These are phyloP conservation scores for Endotricha flammealis DNA, from an alignment of 2,888 invertebrate species.

Conservation along the genomic window DNA sequence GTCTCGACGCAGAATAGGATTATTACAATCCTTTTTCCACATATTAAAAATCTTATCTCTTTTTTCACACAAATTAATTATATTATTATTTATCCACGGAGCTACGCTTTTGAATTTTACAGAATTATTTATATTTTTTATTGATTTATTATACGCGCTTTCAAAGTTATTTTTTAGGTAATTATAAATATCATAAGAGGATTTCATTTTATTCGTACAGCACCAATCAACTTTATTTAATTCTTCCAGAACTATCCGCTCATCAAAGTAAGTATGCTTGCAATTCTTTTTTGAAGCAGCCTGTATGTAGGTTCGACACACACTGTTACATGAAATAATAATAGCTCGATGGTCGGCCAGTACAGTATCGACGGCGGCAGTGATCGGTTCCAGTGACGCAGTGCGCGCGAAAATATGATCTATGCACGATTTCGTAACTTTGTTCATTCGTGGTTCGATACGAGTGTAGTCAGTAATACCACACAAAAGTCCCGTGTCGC, in stretches of 20 bases:
- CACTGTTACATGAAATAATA: not conserved
- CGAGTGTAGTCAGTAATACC: slow-evolving; percentile 16
- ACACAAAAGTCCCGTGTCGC: slow-evolving; percentile 15
- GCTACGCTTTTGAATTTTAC: no score
- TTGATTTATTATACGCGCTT: no score
- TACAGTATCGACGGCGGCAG: slow-evolving; percentile 13
- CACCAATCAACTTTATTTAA: not conserved
- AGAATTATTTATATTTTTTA: no score
- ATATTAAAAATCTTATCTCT: no score
- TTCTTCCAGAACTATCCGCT: not conserved
- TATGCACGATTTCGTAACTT: slow-evolving; percentile 11
- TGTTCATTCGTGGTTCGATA: slow-evolving; percentile 10
- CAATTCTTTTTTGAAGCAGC: not conserved
- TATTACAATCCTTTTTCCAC: no score
- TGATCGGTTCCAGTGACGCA: slow-evolving; percentile 7
- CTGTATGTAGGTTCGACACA: not conserved
- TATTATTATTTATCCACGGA: no score
- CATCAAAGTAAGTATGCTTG: not conserved
- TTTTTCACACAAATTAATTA: no score
- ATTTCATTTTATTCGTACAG: not conserved
- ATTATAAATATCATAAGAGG: not conserved
- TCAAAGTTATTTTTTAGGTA: no score
- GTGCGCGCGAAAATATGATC: slow-evolving; percentile 15
- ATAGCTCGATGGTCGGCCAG: not conserved
- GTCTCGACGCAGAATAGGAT: no score